Base-by-base conservation (phyloP, 1,140 invertebrate species). In the Eumaeus atala region DNA sequence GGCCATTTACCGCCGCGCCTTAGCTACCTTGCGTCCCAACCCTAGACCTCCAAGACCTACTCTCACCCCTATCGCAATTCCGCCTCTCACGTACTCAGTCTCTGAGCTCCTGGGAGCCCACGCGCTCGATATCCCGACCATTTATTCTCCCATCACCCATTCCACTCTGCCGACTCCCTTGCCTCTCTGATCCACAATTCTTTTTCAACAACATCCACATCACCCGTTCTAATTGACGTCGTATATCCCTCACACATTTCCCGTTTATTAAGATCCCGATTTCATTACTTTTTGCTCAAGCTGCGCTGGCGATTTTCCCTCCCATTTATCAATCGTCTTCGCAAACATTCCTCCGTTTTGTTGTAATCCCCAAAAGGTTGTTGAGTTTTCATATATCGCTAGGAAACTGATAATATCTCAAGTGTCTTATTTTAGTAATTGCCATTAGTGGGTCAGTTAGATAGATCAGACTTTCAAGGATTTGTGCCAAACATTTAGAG, bases 141-240 rank as follows among this genome's bases (percentile, higher is more conserved):
- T 74, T 37, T 87, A 79, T 72, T 87, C 76, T 36, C 82, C 85
- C n/a, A 72, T 85, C 47, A 72, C 84, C 28, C 74, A 83, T 53
- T 74, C 84, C 9, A 75, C 83, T 0, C 60, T 87, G 16, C 80
- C 78, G 0, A 75, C 83, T 9, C 80, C 84, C 11, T 47, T 87
- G 61, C 92, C 92, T 14, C 91, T 95, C 87, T 93, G 92, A 93
- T 93, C 92, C 74, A 70, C 88, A 52, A 75, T 88, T 47, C 77
- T 87, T 48, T 80, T 88, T 57, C 86, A 87, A 58, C 81, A 83
- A 61, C 85, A 88, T 65, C 87, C 85, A 14, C 84, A 87, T 59
- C 83, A 86, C 50, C 83, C 81, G 14, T 88, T 83, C 63, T 86
- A 71, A 77, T 54, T 55, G 33, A 53, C 21, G 6, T 28, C 21